phyloP scores from a whole-genome alignment of 2,797 vertebrate genomes.

The Lateolabrax maculatus region DNA sequence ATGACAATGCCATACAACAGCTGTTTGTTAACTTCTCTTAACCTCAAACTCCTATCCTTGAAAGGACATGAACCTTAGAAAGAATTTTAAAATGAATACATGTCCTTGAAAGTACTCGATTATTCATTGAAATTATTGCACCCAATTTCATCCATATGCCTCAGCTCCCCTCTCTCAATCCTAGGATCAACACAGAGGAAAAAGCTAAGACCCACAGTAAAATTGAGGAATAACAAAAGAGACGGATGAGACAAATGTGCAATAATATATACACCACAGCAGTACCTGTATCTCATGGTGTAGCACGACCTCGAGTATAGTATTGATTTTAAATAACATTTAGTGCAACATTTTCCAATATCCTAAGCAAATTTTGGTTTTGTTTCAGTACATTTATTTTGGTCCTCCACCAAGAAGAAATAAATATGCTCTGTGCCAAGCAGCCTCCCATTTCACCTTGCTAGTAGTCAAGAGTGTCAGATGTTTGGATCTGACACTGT shows the following conservation, averaged over 20 bases:
- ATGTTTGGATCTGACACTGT: too few relatives aligned
- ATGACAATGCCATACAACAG: constrained; percentile 20
- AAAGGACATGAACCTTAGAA: constrained; percentile 29
- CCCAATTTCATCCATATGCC: constrained; percentile 32
- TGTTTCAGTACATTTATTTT: background rate
- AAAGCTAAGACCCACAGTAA: constrained; percentile 14
- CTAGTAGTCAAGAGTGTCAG: too few relatives aligned
- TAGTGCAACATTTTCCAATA: constrained; percentile 5
- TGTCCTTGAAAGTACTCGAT: constrained; percentile 50
- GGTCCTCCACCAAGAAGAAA: background rate
- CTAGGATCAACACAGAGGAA: constrained; percentile 30
- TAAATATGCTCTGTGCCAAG: background rate
- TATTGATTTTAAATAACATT: background rate
- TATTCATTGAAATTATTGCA: constrained; percentile 66
- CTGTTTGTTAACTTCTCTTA: constrained; percentile 28
- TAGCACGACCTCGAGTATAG: background rate
- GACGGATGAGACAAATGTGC: background rate
- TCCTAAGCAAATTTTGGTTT: constrained; percentile 3
- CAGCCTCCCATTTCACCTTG: background rate
- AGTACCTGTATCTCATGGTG: too few relatives aligned
- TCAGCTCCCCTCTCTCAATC: constrained; percentile 30
- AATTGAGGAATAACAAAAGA: constrained; percentile 49
- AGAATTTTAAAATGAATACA: constrained; percentile 24
- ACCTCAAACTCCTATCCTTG: constrained; percentile 23
- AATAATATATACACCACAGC: background rate